Base-by-base conservation (phyloP, 2,113 vertebrate genomes). In the Danionella cerebrum region DNA sequence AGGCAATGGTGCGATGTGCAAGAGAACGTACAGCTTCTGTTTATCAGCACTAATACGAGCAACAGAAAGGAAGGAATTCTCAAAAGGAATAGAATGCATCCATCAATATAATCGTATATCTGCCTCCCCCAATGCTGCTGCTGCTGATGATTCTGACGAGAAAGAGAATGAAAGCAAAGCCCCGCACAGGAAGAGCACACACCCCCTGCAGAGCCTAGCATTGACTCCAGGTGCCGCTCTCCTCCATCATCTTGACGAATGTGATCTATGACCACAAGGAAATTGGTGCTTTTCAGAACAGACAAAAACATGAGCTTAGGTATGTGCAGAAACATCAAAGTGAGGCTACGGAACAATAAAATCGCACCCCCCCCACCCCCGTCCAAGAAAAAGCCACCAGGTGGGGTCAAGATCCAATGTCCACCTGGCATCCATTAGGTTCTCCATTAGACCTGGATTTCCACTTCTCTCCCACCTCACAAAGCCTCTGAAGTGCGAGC, bases 1-100 rank as follows among this genome's bases (percentile, higher is more conserved):
- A 41, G 58, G 78, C 75, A 83, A 74, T 53, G 29, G 70, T 45
- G 38, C 35, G 76, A 51, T 76, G 19, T 68, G 74, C 82, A 74
- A 42, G 44, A 68, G 22, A 64, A 45, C 41, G 55, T n/a, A n/a
- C n/a, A n/a, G n/a, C n/a, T n/a, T n/a, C n/a, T n/a, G n/a, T n/a
- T n/a, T n/a, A n/a, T n/a, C n/a, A n/a, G n/a, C n/a, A n/a, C n/a
- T n/a, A n/a, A n/a, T n/a, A n/a, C n/a, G n/a, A n/a, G n/a, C n/a
- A n/a, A n/a, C n/a, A n/a, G n/a, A n/a, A n/a, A n/a, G n/a, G n/a
- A n/a, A n/a, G n/a, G n/a, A n/a, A n/a, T n/a, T n/a, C n/a, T n/a
- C n/a, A n/a, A n/a, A n/a, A n/a, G n/a, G n/a, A n/a, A n/a, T n/a
- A n/a, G n/a, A n/a, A n/a, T n/a, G n/a, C n/a, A n/a, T n/a, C n/a